Base-by-base conservation (phyloP, 92 coral and sea anemone species). In the Porites lobata region DNA sequence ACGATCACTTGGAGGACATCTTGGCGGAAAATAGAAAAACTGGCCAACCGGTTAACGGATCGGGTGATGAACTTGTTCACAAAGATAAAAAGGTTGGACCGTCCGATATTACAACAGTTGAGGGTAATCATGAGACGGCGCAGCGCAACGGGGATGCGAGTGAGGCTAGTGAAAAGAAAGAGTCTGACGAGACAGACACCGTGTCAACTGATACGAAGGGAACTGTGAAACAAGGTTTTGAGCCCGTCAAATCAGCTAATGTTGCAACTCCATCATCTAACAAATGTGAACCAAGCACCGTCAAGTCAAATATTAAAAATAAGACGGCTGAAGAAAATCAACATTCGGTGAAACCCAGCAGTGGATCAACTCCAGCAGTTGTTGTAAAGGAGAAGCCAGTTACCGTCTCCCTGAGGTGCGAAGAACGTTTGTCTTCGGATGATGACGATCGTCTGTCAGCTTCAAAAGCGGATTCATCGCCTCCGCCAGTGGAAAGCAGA, bases 401-500 rank as follows among this genome's bases (percentile, higher is more conserved):
- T 14, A 14, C 21, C 26, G 72, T 75, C 18, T 84, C 81, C 32
- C 22, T 84, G 65, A 84, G 81, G 50, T 84, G 87, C 9, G 87
- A 84, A 1, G 87, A 84, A 50, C 80, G 65, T 43, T 43, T 84
- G 65, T 63, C 87, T 4, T 75, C 80, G 53, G 87, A 84, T 63
- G 87, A 84, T 2, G 87, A 84, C 50, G 87, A 84, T 63, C 87
- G 65, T 19, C 80, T 51, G 7, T n/a, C 61, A 12, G 50, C 47
- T n/a, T 67, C 50, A 12, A 43, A 24, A 1, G 18, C 52, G 72
- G 17, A 64, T 54, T 7, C 51, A 53, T 20, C 15, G 68, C 22
- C 47, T 18, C 77, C 76, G 63, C 66, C 50, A 17, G 77, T 66
- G 4, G 75, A 76, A 69, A 85, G 66, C 61, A 76, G 65, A 53